phyloP scores from a whole-genome alignment of 2,888 invertebrate genomes.

The Didymodactylos carnosus region DNA sequence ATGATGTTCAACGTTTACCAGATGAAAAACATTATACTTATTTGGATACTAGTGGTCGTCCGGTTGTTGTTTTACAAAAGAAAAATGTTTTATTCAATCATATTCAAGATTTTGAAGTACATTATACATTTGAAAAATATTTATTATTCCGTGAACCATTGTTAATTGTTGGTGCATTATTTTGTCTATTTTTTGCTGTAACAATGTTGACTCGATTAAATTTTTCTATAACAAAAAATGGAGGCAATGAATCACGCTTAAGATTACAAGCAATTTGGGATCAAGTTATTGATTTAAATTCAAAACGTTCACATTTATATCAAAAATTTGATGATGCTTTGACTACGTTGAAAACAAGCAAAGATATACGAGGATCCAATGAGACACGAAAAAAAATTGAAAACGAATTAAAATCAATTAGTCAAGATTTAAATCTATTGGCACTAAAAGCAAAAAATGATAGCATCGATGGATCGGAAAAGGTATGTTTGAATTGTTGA shows the following conservation, averaged over 20 bases:
- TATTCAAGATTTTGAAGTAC: constrained; percentile 21
- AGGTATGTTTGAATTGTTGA: constrained; percentile 33
- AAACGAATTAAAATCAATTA: constrained; percentile 43
- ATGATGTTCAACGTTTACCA: constrained; percentile 50
- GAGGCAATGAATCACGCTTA: constrained; percentile 38
- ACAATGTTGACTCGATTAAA: constrained; percentile 84
- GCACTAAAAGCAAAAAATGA: constrained; percentile 41
- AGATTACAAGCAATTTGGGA: constrained; percentile 38
- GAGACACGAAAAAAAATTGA: constrained; percentile 42
- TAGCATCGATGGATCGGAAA: constrained; percentile 43
- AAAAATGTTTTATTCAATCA: constrained; percentile 6
- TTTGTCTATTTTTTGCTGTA: constrained; percentile 65
- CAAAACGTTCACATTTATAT: constrained; percentile 43
- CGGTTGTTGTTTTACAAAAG: constrained; percentile 26
- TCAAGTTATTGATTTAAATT: constrained; percentile 42
- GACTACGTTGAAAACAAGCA: constrained; percentile 42
- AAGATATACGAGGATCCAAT: constrained; percentile 37
- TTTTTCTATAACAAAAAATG: constrained; percentile 58
- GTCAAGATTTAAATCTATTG: constrained; percentile 39
- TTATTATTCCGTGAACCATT: constrained; percentile 79
- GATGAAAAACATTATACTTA: constrained; percentile 56
- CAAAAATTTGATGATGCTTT: constrained; percentile 44
- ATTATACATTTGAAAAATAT: constrained; percentile 64
- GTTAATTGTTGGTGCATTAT: constrained; percentile 65
- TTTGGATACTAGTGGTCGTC: constrained; percentile 75